These are phyloP conservation scores for Romanogobio albipinnatus DNA, from an alignment of 2,113 vertebrate genomes.

Conservation along the genomic window DNA sequence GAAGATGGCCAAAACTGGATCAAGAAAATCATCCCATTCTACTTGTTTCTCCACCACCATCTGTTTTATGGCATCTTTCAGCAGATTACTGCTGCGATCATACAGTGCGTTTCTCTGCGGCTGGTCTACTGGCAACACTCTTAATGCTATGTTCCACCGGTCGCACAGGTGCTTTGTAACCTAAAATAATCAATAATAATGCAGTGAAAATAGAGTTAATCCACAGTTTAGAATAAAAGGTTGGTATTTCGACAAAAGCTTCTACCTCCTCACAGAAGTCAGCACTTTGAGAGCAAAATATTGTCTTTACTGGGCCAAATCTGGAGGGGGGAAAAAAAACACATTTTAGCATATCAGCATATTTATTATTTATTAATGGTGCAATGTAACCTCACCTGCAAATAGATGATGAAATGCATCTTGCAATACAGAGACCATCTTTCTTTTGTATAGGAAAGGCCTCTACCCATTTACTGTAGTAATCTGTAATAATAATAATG, in stretches of 20 bases:
- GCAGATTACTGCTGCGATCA: conserved; percentile 66
- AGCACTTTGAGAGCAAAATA: conserved; percentile 76
- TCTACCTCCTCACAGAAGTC: conserved; percentile 88
- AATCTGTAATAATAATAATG: conserved; percentile 80
- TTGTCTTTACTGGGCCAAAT: conserved; percentile 84
- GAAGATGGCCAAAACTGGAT: conserved; percentile 82
- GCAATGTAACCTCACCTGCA: conserved; percentile 77
- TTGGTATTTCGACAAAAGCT: not conserved
- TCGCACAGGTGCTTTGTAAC: conserved; percentile 79
- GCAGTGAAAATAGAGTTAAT: not conserved
- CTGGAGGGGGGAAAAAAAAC: conserved; percentile 62
- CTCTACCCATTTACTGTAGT: conserved; percentile 90
- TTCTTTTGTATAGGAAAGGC: conserved; percentile 82
- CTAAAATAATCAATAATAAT: conserved; percentile 60
- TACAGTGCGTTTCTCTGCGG: conserved; percentile 72
- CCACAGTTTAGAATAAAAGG: not conserved
- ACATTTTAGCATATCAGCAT: not conserved
- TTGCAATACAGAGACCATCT: conserved; percentile 80
- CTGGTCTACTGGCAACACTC: conserved; percentile 73
- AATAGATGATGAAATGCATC: conserved; percentile 81
- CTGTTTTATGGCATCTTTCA: conserved; percentile 79
- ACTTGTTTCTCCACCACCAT: conserved; percentile 79
- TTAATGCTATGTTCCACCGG: conserved; percentile 81
- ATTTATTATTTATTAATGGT: not conserved
- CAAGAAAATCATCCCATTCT: conserved; percentile 84